Percentiles rank a stretch among this genome's conserved stretches.
Evolutionary conservation across 1,140 invertebrate species (phyloP).

Genomic region (Acromyrmex charruanus): DNA sequence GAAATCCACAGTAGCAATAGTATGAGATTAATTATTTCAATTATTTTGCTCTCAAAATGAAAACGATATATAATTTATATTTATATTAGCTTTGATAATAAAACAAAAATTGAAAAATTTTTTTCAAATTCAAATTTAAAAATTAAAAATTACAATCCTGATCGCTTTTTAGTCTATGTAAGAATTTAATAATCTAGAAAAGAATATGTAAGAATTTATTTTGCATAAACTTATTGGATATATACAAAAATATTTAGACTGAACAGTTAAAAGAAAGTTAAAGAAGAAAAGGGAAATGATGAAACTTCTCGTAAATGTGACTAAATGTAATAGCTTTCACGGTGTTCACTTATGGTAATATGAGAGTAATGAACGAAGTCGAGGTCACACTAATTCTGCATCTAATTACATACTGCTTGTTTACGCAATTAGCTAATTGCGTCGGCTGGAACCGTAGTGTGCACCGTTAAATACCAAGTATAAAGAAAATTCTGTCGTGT

Average conservation of each 20-base stretch:
- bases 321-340: neutral
- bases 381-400: constrained; percentile 15
- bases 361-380: neutral
- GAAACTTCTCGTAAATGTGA: neutral
- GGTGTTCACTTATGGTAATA: neutral
- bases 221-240: neutral
- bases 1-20: no score
- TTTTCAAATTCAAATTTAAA: neutral
- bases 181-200: neutral
- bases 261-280: no score
- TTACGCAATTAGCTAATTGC: constrained; percentile 53
- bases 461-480: constrained; percentile 22
- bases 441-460: neutral
- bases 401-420: constrained; percentile 33
- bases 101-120: no score
- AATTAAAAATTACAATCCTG: no score
- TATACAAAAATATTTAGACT: neutral
- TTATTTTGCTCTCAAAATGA: neutral
- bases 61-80: neutral
- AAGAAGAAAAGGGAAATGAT: neutral
- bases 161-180: neutral
- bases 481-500: neutral
- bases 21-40: neutral
- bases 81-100: neutral
- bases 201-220: neutral